Conservation (phyloP, 2,888 invertebrate genomes). For the Anarsia innoxiella region DNA sequence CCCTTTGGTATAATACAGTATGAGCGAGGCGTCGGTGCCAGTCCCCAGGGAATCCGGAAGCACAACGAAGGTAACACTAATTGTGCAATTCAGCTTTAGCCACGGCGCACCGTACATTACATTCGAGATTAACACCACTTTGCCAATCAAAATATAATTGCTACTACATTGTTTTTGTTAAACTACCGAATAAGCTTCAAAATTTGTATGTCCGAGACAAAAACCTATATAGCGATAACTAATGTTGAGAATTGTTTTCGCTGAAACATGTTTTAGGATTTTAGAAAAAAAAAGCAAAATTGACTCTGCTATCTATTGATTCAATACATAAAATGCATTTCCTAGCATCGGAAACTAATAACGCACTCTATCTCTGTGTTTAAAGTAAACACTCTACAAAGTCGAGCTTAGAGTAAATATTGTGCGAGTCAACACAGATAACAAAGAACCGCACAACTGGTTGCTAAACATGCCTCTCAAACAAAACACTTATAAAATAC, state of each 20-base stretch:
- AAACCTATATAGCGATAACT: too few relatives aligned
- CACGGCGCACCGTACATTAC: constrained; percentile 23
- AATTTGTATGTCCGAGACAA: too few relatives aligned
- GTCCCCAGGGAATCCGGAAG: constrained; percentile 65
- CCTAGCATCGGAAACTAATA: constrained; percentile 25
- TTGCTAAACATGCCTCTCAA: constrained; percentile 59
- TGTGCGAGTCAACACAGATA: constrained; percentile 56
- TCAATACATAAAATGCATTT: too few relatives aligned
- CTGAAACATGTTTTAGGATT: too few relatives aligned
- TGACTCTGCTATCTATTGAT: too few relatives aligned
- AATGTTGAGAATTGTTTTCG: too few relatives aligned
- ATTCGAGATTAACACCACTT: not conserved
- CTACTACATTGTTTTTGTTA: too few relatives aligned
- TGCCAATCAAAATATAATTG: too few relatives aligned
- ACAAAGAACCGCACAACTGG: constrained; percentile 60
- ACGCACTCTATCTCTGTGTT: constrained; percentile 26
- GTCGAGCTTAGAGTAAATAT: constrained; percentile 49
- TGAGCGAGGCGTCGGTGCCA: constrained; percentile 1
- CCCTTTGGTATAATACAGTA: constrained; percentile 3
- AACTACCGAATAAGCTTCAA: too few relatives aligned
- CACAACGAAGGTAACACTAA: constrained; percentile 45
- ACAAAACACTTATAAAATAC: constrained; percentile 51
- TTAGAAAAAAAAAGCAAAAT: too few relatives aligned
- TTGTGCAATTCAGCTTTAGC: constrained; percentile 62
- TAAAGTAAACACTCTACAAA: constrained; percentile 32